These are phyloP conservation scores for Mobula birostris DNA, from an alignment of 2,113 vertebrate species.

Conservation along the genomic window DNA sequence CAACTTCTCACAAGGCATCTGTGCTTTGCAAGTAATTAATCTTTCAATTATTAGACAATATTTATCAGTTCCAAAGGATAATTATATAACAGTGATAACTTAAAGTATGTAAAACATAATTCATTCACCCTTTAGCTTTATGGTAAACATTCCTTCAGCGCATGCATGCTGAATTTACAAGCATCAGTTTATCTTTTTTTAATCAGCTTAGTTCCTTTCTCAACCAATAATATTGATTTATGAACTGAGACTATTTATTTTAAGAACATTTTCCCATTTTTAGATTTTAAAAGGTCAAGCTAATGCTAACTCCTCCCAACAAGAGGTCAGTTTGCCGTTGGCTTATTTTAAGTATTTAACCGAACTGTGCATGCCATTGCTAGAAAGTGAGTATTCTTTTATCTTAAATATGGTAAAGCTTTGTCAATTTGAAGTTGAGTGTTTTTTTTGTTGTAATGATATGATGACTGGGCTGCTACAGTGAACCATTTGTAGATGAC, in stretches of 20 bases:
- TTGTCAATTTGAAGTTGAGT: conserved; percentile 54
- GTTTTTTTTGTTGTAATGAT: conserved; percentile 55
- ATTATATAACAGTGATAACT: neutral
- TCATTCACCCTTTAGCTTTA: neutral
- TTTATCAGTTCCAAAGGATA: neutral
- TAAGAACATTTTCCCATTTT: no score
- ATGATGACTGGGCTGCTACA: conserved; percentile 61
- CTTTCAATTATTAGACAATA: neutral
- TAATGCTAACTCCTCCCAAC: neutral
- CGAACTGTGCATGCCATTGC: neutral
- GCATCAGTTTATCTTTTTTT: neutral
- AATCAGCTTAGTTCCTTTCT: no score
- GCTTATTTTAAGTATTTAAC: neutral
- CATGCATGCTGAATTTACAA: neutral
- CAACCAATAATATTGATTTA: no score
- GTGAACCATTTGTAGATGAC: conserved; percentile 56
- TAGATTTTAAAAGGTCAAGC: neutral
- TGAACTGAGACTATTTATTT: no score
- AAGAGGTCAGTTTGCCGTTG: neutral
- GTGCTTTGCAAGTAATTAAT: neutral
- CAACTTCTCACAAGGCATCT: neutral
- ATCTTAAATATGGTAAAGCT: neutral
- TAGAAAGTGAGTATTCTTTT: neutral
- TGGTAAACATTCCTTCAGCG: neutral
- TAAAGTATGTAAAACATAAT: no score